Conservation (phyloP, 2,888 invertebrate genomes). For the Metalampra italica region DNA sequence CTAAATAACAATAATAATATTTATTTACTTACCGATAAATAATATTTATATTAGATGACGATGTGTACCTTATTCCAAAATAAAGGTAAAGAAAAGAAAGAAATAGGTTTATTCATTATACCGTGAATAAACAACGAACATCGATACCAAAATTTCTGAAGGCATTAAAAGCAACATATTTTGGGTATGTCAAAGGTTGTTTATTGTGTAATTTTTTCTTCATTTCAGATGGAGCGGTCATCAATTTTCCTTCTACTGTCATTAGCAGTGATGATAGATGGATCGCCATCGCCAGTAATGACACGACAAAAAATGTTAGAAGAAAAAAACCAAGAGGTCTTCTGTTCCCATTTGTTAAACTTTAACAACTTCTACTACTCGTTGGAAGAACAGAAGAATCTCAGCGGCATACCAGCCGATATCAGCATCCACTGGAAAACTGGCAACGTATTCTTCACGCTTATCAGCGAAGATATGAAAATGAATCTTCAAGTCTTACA, state of each 20-base stretch:
- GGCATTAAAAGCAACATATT: no score
- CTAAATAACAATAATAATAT: no score
- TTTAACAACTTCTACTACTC: slow-evolving; percentile 56
- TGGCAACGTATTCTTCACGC: slow-evolving; percentile 56
- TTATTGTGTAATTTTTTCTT: not conserved
- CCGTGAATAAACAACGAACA: no score
- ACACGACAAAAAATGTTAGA: slow-evolving; percentile 38
- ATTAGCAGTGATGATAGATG: slow-evolving; percentile 22
- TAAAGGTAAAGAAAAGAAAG: not conserved
- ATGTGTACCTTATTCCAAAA: slow-evolving; percentile 2
- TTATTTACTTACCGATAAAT: no score
- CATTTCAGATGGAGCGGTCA: slow-evolving; percentile 50
- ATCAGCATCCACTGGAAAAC: slow-evolving; percentile 66
- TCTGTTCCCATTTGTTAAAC: slow-evolving; percentile 43
- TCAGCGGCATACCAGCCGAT: slow-evolving; percentile 63
- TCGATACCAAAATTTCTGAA: no score
- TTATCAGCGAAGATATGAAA: slow-evolving; percentile 64
- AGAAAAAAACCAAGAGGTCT: slow-evolving; percentile 31
- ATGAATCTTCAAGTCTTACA: slow-evolving; percentile 56
- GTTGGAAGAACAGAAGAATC: slow-evolving; percentile 36
- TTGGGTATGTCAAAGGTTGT: not conserved
- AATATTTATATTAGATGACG: slow-evolving; percentile 11
- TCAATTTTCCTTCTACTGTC: slow-evolving; percentile 28
- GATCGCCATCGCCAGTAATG: slow-evolving; percentile 46
- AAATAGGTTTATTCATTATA: no score